Evolutionary conservation across 2,113 vertebrate genomes (phyloP).

Genomic region (Platycercus adscitus): DNA sequence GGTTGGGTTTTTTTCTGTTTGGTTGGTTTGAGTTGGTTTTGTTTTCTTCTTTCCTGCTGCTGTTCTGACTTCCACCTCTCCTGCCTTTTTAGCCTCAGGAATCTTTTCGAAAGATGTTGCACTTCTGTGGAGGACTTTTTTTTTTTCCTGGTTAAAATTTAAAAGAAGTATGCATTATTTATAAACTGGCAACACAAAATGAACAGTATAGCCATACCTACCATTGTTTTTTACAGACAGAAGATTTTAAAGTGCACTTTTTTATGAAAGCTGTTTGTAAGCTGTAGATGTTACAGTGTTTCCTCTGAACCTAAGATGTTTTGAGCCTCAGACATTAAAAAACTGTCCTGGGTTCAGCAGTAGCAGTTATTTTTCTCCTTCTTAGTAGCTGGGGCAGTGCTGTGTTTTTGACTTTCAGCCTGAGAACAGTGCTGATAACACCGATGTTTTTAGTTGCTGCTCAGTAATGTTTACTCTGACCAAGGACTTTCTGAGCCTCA

Average conservation of each 20-base stretch:
- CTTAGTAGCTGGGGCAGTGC: no score
- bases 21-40: not conserved
- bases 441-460: no score
- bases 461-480: no score
- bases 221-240: not conserved
- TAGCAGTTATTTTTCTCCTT: no score
- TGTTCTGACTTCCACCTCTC: not conserved
- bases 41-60: not conserved
- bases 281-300: not conserved
- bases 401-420: no score
- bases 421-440: no score
- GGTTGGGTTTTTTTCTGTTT: not conserved
- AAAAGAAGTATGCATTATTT: slow-evolving; percentile 40
- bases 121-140: not conserved
- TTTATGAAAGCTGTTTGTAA: not conserved
- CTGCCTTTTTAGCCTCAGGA: slow-evolving; percentile 1
- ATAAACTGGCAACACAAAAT: slow-evolving; percentile 16
- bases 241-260: not conserved
- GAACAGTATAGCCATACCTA: not conserved
- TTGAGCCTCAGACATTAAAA: slow-evolving; percentile 12
- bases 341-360: no score
- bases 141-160: slow-evolving; percentile 9
- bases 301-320: not conserved
- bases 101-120: not conserved
- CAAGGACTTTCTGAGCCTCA: no score